These are phyloP conservation scores for Melieria omissa DNA, from an alignment of 2,888 invertebrate species.

Conservation along the genomic window DNA sequence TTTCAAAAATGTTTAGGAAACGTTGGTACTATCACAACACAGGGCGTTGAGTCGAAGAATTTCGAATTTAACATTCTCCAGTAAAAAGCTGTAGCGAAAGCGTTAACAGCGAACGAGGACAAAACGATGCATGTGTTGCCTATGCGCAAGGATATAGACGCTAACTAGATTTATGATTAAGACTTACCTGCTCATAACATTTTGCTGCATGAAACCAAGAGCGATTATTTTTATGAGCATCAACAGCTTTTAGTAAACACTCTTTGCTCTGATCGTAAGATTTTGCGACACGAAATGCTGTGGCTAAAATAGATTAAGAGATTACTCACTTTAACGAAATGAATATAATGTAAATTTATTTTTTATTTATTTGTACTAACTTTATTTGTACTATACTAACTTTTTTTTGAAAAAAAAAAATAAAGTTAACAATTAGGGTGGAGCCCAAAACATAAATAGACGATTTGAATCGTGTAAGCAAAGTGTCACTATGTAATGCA, in stretches of 20 bases:
- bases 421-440: not conserved
- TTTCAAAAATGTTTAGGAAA: too few species aligned
- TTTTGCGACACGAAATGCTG: constrained; percentile 89
- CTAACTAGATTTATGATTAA: not conserved
- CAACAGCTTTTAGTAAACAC: constrained; percentile 86
- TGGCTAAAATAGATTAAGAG: constrained; percentile 73
- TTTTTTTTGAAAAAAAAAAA: not conserved
- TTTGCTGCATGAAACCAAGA: constrained; percentile 93
- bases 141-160: too few species aligned
- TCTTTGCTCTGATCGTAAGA: constrained; percentile 84
- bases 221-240: constrained; percentile 85
- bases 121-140: too few species aligned
- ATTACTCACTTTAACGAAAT: not conserved
- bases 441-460: not conserved
- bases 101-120: too few species aligned
- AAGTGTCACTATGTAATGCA: too few species aligned
- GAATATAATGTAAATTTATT: not conserved
- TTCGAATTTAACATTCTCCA: too few species aligned
- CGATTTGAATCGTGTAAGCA: not conserved
- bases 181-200: constrained; percentile 83
- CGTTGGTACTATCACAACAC: too few species aligned
- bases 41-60: too few species aligned
- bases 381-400: not conserved
- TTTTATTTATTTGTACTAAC: not conserved
- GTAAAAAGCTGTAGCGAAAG: too few species aligned